phyloP scores from a whole-genome alignment of 2,113 vertebrate species.

The Triplophysa tibetana region DNA sequence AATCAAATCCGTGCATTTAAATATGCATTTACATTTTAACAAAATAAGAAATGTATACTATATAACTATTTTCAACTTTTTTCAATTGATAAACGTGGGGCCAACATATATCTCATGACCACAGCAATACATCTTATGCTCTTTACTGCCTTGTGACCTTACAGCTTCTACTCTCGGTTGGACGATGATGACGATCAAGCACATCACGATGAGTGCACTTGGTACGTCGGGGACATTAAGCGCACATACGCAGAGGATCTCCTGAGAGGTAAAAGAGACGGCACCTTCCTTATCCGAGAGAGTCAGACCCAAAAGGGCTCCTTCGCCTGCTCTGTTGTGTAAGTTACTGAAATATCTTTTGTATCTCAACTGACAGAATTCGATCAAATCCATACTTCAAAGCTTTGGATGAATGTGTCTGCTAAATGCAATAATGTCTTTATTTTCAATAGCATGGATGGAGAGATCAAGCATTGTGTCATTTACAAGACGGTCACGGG shows the following conservation, averaged over 20 bases:
- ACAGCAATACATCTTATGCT: too few species aligned
- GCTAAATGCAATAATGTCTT: neutral
- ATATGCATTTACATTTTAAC: too few species aligned
- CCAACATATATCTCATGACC: too few species aligned
- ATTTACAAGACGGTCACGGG: constrained; percentile 97
- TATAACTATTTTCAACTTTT: too few species aligned
- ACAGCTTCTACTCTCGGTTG: constrained; percentile 93
- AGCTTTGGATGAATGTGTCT: neutral
- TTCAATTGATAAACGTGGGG: too few species aligned
- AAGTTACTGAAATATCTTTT: constrained; percentile 64
- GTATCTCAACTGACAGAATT: too few species aligned
- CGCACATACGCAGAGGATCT: constrained; percentile 89
- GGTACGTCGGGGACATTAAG: constrained; percentile 96
- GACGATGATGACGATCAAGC: constrained; percentile 96
- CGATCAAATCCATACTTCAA: neutral
- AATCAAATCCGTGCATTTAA: too few species aligned
- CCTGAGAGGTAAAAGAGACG: constrained; percentile 88
- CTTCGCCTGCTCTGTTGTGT: constrained; percentile 98
- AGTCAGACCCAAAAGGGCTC: constrained; percentile 89
- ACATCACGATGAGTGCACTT: constrained; percentile 91
- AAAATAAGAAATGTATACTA: too few species aligned
- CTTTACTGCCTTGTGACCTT: neutral
- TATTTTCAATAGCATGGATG: constrained; percentile 81
- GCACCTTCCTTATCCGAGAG: constrained; percentile 97
- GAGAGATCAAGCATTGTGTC: constrained; percentile 97